Evolutionary conservation across 2,888 invertebrate species (phyloP).

Genomic region (Drosophila fulvimacula): DNA sequence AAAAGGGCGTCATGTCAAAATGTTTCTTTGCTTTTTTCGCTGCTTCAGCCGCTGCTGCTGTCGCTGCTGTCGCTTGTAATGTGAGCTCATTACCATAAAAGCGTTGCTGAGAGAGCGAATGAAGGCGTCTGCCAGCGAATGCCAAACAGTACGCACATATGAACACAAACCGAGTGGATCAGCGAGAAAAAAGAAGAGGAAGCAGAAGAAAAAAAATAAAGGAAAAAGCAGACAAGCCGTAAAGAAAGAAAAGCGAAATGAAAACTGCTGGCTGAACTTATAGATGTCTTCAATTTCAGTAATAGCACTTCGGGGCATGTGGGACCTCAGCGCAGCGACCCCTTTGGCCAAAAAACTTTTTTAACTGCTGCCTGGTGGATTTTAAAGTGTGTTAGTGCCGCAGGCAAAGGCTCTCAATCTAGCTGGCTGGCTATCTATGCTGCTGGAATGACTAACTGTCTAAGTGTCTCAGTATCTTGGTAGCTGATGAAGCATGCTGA

Average conservation of each 20-base stretch:
- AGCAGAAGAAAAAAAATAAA: neutral
- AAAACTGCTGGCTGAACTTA: conserved; percentile 58
- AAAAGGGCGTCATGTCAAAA: conserved; percentile 70
- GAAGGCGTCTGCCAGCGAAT: conserved; percentile 27
- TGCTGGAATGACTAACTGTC: conserved; percentile 38
- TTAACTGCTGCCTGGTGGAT: conserved; percentile 72
- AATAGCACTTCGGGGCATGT: conserved; percentile 77
- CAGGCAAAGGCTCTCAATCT: conserved; percentile 10
- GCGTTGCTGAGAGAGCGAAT: conserved; percentile 54
- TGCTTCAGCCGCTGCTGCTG: conserved; percentile 4
- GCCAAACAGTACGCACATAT: conserved; percentile 50
- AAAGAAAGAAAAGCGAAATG: conserved; percentile 25
- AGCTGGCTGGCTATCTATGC: neutral
- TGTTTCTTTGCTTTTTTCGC: conserved; percentile 45
- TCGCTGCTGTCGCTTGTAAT: conserved; percentile 64
- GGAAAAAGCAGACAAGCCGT: conserved; percentile 8
- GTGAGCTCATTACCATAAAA: conserved; percentile 80
- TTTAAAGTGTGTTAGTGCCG: conserved; percentile 65
- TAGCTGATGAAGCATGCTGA: conserved; percentile 46
- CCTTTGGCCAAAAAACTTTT: conserved; percentile 70
- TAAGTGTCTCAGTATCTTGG: conserved; percentile 30
- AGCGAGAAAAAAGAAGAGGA: neutral
- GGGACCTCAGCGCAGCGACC: conserved; percentile 59
- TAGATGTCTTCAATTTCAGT: conserved; percentile 80
- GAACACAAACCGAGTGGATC: conserved; percentile 33